Percentiles rank a stretch among this genome's conserved stretches.
These are phyloP conservation scores for Scrobipalpa atriplicella DNA, from an alignment of 2,888 invertebrate genomes.

Conservation along the genomic window DNA sequence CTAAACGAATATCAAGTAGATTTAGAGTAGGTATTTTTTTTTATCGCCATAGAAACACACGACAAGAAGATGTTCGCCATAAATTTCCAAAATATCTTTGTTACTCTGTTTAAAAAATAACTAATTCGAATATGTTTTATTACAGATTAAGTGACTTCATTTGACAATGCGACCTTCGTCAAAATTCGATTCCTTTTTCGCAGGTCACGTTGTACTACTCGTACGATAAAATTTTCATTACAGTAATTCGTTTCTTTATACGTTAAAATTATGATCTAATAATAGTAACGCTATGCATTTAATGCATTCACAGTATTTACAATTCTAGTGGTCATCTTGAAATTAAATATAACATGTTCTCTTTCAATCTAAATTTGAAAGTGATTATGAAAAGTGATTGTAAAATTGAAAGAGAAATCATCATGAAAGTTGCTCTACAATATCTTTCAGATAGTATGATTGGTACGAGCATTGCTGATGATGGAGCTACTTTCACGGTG, in stretches of 20 bases:
- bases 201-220: not conserved
- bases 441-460: slow-evolving; percentile 36
- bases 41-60: no score
- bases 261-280: slow-evolving; percentile 46
- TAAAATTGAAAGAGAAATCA: slow-evolving; percentile 35
- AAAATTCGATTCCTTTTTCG: not conserved
- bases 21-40: no score
- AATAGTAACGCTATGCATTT: slow-evolving; percentile 40
- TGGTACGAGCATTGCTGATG: slow-evolving; percentile 39
- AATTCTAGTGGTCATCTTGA: slow-evolving; percentile 63
- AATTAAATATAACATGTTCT: slow-evolving; percentile 49
- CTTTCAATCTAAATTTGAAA: slow-evolving; percentile 40
- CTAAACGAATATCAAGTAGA: no score
- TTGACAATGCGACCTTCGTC: no score
- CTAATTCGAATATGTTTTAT: no score
- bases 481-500: slow-evolving; percentile 50
- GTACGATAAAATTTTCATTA: slow-evolving; percentile 43
- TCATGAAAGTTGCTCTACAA: slow-evolving; percentile 42
- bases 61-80: no score
- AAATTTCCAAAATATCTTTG: no score
- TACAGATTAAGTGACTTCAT: no score
- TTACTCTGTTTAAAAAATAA: no score
- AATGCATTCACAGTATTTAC: slow-evolving; percentile 43
- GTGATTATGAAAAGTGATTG: slow-evolving; percentile 41
- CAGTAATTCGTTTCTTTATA: slow-evolving; percentile 72